Conservation (phyloP, 2,113 vertebrate species). For the Rhabdomys dilectus region DNA sequence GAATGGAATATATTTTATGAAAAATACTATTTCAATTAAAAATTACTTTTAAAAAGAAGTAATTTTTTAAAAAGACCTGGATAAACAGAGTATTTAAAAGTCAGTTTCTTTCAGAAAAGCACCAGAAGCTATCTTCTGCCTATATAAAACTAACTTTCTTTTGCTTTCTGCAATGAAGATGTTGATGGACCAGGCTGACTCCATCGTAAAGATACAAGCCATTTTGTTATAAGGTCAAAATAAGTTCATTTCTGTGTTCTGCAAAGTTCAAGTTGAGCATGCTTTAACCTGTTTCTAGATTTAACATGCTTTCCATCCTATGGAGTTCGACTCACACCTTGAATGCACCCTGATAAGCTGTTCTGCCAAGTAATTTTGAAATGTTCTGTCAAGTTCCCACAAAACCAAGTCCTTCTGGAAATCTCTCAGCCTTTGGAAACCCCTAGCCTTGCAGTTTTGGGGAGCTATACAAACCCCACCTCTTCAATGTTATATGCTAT, state of each 20-base stretch:
- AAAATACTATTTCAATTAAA: neutral
- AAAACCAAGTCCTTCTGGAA: neutral
- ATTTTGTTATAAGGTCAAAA: neutral
- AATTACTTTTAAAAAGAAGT: neutral
- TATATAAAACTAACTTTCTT: neutral
- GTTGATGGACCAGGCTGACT: neutral
- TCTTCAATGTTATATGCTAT: neutral
- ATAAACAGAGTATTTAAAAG: neutral
- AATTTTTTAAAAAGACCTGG: neutral
- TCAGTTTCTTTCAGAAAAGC: conserved; percentile 1
- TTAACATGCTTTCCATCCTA: neutral
- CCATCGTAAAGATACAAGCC: neutral
- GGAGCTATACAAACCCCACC: neutral
- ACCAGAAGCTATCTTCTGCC: neutral
- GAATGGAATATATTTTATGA: too few relatives aligned
- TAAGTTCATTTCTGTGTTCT: neutral
- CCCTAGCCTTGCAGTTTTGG: neutral
- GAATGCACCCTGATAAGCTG: neutral
- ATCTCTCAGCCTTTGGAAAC: neutral
- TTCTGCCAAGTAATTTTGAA: neutral
- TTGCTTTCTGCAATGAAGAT: neutral
- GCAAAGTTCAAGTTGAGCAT: too few relatives aligned
- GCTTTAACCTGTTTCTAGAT: neutral
- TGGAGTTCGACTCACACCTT: neutral
- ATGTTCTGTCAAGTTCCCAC: neutral